Evolutionary conservation across 2,888 invertebrate species (phyloP).

Genomic region (Drosophila neutralis): DNA sequence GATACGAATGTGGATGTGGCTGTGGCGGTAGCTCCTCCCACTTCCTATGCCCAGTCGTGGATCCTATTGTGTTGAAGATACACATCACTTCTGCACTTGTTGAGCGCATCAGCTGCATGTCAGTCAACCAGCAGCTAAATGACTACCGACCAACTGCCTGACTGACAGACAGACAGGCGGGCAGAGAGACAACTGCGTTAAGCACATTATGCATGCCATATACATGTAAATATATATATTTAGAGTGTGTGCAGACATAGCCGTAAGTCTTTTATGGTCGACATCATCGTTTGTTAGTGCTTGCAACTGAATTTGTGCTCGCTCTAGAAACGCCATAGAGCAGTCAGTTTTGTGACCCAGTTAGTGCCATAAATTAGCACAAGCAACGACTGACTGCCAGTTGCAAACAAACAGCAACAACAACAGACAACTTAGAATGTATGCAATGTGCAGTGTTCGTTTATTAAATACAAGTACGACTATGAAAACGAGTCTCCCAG

Average conservation of each 20-base stretch:
- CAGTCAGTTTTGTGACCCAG: conserved; percentile 66
- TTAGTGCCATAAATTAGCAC: conserved; percentile 73
- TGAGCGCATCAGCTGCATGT: conserved; percentile 34
- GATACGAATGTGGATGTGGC: conserved; percentile 16
- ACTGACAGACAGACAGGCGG: conserved; percentile 25
- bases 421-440: conserved; percentile 40
- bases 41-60: conserved; percentile 37
- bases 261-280: conserved; percentile 72
- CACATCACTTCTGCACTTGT: conserved; percentile 56
- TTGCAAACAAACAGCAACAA: conserved; percentile 8
- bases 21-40: conserved; percentile 43
- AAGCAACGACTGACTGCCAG: conserved; percentile 43
- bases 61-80: conserved; percentile 48
- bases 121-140: conserved; percentile 26
- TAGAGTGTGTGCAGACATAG: conserved; percentile 5
- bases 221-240: conserved; percentile 7
- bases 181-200: conserved; percentile 45
- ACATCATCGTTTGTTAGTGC: conserved; percentile 39
- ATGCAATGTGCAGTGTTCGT: conserved; percentile 38
- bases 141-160: conserved; percentile 38
- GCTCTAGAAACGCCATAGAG: conserved; percentile 68
- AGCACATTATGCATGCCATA: conserved; percentile 68
- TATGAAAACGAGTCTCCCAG: conserved; percentile 26
- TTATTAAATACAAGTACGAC: conserved; percentile 56
- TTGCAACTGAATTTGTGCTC: conserved; percentile 48